Percentiles rank a stretch among this genome's conserved stretches.
These are phyloP conservation scores for Onychomys leucogaster DNA, from an alignment of 2,797 vertebrate species.

Conservation along the genomic window DNA sequence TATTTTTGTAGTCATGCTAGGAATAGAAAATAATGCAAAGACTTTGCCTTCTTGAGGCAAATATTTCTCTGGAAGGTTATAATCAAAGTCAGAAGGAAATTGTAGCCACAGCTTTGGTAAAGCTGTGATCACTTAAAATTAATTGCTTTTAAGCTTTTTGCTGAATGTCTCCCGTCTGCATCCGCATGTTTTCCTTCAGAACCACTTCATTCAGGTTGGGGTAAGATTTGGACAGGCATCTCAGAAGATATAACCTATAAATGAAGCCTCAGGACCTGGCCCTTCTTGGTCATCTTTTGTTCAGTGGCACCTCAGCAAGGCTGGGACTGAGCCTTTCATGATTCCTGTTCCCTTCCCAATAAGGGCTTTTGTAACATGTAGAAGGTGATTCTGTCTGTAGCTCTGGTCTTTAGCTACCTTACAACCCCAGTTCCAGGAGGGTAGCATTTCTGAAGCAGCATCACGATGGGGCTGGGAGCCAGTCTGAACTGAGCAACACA, in stretches of 20 bases:
- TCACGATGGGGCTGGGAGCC: not conserved
- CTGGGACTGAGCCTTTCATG: not conserved
- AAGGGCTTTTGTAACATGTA: not conserved
- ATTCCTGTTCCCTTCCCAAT: not conserved
- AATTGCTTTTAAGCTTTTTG: slow-evolving; percentile 76
- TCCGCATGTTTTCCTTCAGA: slow-evolving; percentile 54
- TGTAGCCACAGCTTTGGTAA: slow-evolving; percentile 70
- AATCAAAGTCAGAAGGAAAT: slow-evolving; percentile 86
- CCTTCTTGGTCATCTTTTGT: not conserved
- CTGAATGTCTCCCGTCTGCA: slow-evolving; percentile 58
- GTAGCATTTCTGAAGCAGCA: not conserved
- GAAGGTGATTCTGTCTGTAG: not conserved
- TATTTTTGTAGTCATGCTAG: slow-evolving; percentile 81
- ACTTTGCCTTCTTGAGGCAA: slow-evolving; percentile 78
- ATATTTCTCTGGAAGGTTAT: slow-evolving; percentile 83
- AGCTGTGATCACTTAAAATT: slow-evolving; percentile 78
- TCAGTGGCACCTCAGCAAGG: not conserved
- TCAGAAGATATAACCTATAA: slow-evolving; percentile 2
- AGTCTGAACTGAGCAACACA: not conserved
- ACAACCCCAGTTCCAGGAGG: not conserved
- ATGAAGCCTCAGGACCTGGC: not conserved
- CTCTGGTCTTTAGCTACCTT: not conserved
- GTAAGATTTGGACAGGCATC: slow-evolving; percentile 44
- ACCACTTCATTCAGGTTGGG: slow-evolving; percentile 46
- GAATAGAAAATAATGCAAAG: slow-evolving; percentile 85